Percentiles rank a stretch among this genome's conserved stretches.
Conservation (phyloP, 2,797 vertebrate species). For the Calcarius lapponicus region DNA sequence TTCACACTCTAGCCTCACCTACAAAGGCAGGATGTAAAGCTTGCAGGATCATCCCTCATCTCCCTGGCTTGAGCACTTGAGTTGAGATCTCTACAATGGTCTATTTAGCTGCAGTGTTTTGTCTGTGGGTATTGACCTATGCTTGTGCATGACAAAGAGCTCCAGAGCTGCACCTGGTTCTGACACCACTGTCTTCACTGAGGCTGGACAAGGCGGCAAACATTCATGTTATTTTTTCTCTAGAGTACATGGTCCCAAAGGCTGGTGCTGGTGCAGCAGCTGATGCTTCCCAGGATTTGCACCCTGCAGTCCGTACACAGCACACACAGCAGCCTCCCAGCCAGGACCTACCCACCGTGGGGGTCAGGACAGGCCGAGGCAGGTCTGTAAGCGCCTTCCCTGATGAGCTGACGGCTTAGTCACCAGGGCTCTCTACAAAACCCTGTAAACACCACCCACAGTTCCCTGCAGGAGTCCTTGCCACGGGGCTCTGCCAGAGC, state of each 20-base stretch:
- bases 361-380: background rate
- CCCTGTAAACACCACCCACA: slow-evolving; percentile 29
- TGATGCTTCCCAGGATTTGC: background rate
- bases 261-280: background rate
- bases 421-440: background rate
- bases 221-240: background rate
- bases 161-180: background rate
- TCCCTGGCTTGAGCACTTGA: background rate
- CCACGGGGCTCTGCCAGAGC: background rate
- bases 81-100: background rate
- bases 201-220: background rate
- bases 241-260: rapidly evolving
- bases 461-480: background rate
- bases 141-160: rapidly evolving
- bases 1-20: background rate
- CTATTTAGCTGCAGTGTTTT: background rate
- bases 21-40: background rate
- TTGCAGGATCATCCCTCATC: background rate
- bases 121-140: background rate
- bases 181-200: background rate
- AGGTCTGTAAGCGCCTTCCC: background rate
- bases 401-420: background rate
- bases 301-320: background rate
- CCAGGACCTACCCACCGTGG: background rate
- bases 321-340: background rate